Base-by-base conservation (phyloP, 2,888 invertebrate species). In the Habrosyne pyritoides region DNA sequence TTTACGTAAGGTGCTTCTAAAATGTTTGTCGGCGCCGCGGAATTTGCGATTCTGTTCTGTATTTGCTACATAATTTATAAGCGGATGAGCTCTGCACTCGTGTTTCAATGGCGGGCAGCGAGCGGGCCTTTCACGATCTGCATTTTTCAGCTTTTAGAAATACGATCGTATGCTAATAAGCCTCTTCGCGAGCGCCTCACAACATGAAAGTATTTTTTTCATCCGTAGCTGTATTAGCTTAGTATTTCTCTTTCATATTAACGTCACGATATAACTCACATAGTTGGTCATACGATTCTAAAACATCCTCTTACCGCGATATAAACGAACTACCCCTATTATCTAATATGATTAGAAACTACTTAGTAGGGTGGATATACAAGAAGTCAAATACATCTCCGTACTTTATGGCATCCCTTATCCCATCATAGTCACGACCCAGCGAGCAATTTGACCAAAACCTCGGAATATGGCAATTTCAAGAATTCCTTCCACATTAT, bases 131-230 rank as follows among this genome's bases (percentile, higher is more conserved):
- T 76, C 71, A 77, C 67, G 66, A 75, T 73, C 71, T 73, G 69
- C 77, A 82, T 82, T 86, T 83, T 84, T 79, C 79, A 78, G 75
- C 78, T 81, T 85, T 82, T 73, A 79, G 69, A 24, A 80, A 75
- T 71, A 71, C 75, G 75, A 86, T 84, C 76, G 76, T 81, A 87
- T 85, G 84, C 80, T 86, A 86, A 87, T 86, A 86, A 81, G 83
- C 73, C 73, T 68, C 76, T 75, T 71, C 61, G 66, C 69, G 75
- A 75, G 68, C 61, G 63, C 61, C 60, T 68, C 70, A 69, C 71
- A 77, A 73, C 69, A 67, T 69, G 56, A 63, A 74, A 69, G 66
- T 69, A 66, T 60, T 62, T 65, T n/a, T 71, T 72, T 70, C 70
- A 47, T 22, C 21, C 24, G 10, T 24, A 26, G 49, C 53, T 49